Percentiles rank a stretch among this genome's conserved stretches.
These are phyloP conservation scores for Pollenia angustigena DNA, from an alignment of 2,888 invertebrate species.

Conservation along the genomic window DNA sequence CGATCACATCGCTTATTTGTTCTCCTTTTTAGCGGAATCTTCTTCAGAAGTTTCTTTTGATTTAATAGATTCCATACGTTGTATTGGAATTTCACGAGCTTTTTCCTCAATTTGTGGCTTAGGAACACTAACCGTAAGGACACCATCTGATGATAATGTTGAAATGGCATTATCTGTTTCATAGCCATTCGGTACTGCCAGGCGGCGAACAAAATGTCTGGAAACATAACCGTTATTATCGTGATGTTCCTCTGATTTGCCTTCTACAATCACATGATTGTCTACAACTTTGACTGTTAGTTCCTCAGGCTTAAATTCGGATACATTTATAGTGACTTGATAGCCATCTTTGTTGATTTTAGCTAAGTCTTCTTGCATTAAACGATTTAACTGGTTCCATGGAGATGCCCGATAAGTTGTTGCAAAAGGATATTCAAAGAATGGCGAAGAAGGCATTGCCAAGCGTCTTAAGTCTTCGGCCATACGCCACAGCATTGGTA, in stretches of 20 bases:
- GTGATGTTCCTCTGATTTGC: slow-evolving; percentile 89
- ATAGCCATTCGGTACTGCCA: slow-evolving; percentile 87
- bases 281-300: slow-evolving; percentile 88
- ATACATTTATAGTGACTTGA: slow-evolving; percentile 88
- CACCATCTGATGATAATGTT: slow-evolving; percentile 91
- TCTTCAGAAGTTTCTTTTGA: slow-evolving; percentile 69
- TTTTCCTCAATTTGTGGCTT: slow-evolving; percentile 78
- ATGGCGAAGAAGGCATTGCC: slow-evolving; percentile 69
- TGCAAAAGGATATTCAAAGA: slow-evolving; percentile 68
- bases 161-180: slow-evolving; percentile 86
- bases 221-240: slow-evolving; percentile 91
- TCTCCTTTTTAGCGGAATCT: slow-evolving; percentile 4
- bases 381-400: slow-evolving; percentile 70
- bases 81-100: slow-evolving; percentile 79
- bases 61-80: slow-evolving; percentile 79
- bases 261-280: slow-evolving; percentile 87
- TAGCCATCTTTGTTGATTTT: slow-evolving; percentile 87
- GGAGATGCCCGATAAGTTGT: slow-evolving; percentile 54
- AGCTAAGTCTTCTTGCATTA: slow-evolving; percentile 55
- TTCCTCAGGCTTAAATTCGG: slow-evolving; percentile 89
- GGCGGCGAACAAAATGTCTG: slow-evolving; percentile 90
- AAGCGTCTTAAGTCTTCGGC: slow-evolving; percentile 75
- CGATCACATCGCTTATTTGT: slow-evolving; percentile 14
- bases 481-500: slow-evolving; percentile 76
- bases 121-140: slow-evolving; percentile 90